These are phyloP conservation scores for Drosophila aff. DNA, from an alignment of 1,140 invertebrate genomes.

Conservation along the genomic window DNA sequence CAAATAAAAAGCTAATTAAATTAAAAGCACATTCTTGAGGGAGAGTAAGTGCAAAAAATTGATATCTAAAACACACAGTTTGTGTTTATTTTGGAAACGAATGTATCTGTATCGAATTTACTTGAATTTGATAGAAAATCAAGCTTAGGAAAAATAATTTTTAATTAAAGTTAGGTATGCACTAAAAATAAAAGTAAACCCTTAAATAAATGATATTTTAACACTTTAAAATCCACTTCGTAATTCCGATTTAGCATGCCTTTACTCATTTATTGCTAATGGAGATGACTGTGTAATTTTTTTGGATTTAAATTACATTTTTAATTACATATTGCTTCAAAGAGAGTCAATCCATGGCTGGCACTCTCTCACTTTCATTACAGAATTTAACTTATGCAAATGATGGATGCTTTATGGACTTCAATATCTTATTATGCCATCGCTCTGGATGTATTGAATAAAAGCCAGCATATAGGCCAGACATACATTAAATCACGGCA, in stretches of 20 bases:
- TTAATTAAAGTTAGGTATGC: too few relatives aligned
- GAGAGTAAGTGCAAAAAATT: conserved; percentile 21
- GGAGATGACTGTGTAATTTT: neutral
- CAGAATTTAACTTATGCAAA: conserved; percentile 22
- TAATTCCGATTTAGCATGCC: neutral
- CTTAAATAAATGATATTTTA: neutral
- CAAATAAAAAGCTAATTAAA: conserved; percentile 55
- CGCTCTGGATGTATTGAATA: conserved; percentile 14
- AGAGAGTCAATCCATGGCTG: neutral
- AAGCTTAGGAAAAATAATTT: neutral
- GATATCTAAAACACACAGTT: conserved; percentile 1
- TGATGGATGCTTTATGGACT: conserved; percentile 21
- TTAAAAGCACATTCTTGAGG: conserved; percentile 37
- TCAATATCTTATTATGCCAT: conserved; percentile 47
- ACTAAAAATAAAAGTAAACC: neutral
- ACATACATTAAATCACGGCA: conserved; percentile 24
- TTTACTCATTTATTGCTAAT: neutral
- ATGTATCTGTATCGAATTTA: conserved; percentile 4
- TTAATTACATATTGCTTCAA: neutral
- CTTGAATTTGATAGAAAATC: neutral
- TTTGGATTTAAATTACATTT: neutral
- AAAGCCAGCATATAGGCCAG: neutral
- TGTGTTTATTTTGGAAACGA: conserved; percentile 7
- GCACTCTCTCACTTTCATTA: neutral
- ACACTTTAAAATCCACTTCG: neutral